A percentile compares a stretch with the other conserved stretches of the same genome.
These are phyloP conservation scores for Mormyrops attenuatus DNA, from an alignment of 2,797 vertebrate genomes.

Conservation along the genomic window DNA sequence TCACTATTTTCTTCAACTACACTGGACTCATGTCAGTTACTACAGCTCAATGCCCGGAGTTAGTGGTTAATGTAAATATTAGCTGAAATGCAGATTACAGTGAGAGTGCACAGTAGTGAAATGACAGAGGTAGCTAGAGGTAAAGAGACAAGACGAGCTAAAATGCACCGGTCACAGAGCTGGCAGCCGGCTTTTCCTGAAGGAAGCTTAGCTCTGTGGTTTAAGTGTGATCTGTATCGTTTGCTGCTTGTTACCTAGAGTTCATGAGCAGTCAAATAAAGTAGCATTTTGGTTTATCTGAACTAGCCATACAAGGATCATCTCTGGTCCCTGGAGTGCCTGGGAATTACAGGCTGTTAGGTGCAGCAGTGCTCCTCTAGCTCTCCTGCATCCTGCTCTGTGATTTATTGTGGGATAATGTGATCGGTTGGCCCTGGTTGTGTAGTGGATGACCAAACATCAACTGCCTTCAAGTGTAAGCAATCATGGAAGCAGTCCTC, in stretches of 20 bases:
- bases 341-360: neutral
- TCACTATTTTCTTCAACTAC: too few relatives aligned
- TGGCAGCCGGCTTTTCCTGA: neutral
- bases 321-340: neutral
- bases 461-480: neutral
- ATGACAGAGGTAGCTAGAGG: neutral
- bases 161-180: neutral
- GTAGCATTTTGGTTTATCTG: neutral
- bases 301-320: neutral
- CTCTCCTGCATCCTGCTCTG: neutral
- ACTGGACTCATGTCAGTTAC: neutral
- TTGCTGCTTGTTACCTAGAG: neutral
- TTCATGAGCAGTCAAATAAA: neutral
- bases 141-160: neutral
- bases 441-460: neutral
- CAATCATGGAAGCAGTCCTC: neutral
- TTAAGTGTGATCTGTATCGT: neutral
- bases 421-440: neutral
- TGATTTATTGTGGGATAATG: neutral
- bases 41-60: neutral
- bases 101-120: neutral
- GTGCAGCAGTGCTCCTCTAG: neutral
- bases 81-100: neutral
- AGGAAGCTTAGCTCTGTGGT: neutral
- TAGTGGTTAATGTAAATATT: neutral